Conservation (phyloP, 2,113 vertebrate species). For the Anoura caudifer region DNA sequence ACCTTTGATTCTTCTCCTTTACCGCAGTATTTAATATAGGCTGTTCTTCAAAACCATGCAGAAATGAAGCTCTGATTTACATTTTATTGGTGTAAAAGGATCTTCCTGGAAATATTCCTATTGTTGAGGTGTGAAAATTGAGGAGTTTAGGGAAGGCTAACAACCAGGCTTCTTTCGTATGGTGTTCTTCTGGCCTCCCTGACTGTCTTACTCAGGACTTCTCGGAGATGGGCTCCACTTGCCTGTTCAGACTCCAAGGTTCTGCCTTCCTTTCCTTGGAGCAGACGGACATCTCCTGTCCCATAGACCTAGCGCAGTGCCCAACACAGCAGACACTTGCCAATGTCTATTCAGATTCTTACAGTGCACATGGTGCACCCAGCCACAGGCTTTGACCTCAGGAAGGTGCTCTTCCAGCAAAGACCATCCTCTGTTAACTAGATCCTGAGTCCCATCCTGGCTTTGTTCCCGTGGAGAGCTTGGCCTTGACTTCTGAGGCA, state of each 20-base stretch:
- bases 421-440: neutral
- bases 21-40: neutral
- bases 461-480: neutral
- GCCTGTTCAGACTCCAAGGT: neutral
- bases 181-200: neutral
- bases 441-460: neutral
- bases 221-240: neutral
- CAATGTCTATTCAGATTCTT: neutral
- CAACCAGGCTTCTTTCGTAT: neutral
- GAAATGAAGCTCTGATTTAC: neutral
- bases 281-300: neutral
- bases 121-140: neutral
- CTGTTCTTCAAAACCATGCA: neutral
- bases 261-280: neutral
- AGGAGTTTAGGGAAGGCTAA: neutral
- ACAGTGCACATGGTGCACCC: accelerated
- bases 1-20: neutral
- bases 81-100: neutral
- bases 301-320: neutral
- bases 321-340: neutral
- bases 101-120: neutral
- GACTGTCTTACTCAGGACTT: neutral
- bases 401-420: neutral
- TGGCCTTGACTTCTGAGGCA: neutral
- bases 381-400: neutral